Evolutionary conservation across 2,113 vertebrate genomes (phyloP).

Genomic region (Gobius niger): DNA sequence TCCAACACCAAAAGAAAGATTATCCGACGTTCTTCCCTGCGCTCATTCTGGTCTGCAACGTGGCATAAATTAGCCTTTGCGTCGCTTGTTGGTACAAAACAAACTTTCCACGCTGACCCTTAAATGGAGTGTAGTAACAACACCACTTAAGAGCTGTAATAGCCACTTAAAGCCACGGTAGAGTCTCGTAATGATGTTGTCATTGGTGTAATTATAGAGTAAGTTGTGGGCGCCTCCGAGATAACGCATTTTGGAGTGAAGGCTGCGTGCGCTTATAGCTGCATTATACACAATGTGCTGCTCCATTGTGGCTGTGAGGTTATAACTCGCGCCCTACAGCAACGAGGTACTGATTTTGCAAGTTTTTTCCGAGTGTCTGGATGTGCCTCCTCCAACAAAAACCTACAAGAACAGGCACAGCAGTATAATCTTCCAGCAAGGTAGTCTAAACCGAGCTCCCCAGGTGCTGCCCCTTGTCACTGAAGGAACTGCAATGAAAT

Average conservation of each 20-base stretch:
- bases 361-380: no score
- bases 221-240: constrained; percentile 28
- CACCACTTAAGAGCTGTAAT: constrained; percentile 32
- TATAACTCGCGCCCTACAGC: no score
- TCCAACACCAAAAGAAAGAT: no score
- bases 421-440: no score
- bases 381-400: no score
- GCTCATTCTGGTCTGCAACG: background rate
- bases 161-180: constrained; percentile 35
- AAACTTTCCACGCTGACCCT: constrained; percentile 17
- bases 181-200: constrained; percentile 30
- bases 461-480: no score
- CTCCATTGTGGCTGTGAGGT: background rate
- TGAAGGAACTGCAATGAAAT: no score
- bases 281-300: background rate
- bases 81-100: background rate
- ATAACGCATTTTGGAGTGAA: constrained; percentile 26
- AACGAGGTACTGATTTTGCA: no score
- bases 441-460: no score
- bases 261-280: constrained; percentile 1
- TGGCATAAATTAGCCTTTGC: background rate
- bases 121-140: constrained; percentile 25
- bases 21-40: no score
- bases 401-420: no score
- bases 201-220: constrained; percentile 54